Percentiles rank a stretch among this genome's conserved stretches.
phyloP scores from a whole-genome alignment of 92 coral and sea anemone species.

The Parazoanthus darwini region DNA sequence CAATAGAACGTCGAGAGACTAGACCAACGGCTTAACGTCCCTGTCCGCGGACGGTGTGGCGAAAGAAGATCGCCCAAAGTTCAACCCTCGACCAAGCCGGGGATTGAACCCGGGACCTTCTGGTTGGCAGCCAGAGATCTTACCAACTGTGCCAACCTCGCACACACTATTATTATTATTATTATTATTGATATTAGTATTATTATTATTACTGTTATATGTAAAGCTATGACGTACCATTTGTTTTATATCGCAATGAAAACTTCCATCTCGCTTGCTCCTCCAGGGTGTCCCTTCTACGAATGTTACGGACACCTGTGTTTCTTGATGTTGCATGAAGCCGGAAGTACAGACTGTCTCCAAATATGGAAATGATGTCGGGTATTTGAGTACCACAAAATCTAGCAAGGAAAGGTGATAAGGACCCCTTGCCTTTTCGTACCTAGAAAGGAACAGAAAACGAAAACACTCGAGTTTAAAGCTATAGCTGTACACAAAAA shows the following conservation, averaged over 20 bases:
- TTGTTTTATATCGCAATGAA: constrained; percentile 53
- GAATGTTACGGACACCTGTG: constrained; percentile 20
- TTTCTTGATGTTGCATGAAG: constrained; percentile 59
- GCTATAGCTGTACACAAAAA: neutral
- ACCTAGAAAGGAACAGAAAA: constrained; percentile 15
- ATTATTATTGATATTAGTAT: no score
- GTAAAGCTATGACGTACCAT: constrained; percentile 35
- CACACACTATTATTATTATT: no score
- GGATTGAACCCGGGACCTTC: no score
- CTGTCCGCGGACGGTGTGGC: no score
- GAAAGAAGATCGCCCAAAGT: no score
- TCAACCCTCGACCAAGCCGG: no score
- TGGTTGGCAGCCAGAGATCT: no score
- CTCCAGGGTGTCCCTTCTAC: neutral
- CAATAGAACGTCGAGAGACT: no score
- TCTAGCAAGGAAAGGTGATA: constrained; percentile 65
- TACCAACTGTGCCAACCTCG: no score
- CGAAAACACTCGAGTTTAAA: neutral
- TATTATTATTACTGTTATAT: constrained; percentile 14
- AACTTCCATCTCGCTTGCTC: constrained; percentile 39
- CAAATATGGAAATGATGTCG: constrained; percentile 60
- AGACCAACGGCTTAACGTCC: no score
- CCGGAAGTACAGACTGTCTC: constrained; percentile 61
- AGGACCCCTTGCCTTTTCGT: constrained; percentile 71
- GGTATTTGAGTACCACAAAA: constrained; percentile 63